Conservation (phyloP, 2,888 invertebrate species). For the Spialia ferax region DNA sequence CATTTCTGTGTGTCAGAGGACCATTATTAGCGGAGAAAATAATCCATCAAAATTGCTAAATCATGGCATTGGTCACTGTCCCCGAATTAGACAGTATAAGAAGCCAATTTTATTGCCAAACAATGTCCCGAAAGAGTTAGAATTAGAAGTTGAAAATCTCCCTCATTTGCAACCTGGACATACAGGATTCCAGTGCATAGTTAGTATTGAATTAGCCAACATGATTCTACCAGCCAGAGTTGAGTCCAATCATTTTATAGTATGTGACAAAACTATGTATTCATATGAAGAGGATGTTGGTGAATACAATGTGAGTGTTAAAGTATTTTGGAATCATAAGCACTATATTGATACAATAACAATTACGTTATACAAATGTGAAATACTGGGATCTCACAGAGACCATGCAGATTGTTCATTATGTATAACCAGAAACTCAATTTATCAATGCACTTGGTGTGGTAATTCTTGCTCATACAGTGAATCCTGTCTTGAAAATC, state of each 20-base stretch:
- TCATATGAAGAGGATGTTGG: conserved; percentile 95
- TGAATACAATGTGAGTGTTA: conserved; percentile 95
- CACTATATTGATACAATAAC: conserved; percentile 97
- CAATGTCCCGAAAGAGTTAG: conserved; percentile 95
- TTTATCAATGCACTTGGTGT: conserved; percentile 99
- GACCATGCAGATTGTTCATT: conserved; percentile 98
- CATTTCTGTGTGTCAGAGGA: conserved; percentile 93
- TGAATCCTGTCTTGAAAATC: conserved; percentile 93
- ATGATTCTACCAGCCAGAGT: conserved; percentile 96
- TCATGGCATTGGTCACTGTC: conserved; percentile 89
- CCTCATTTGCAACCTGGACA: conserved; percentile 96
- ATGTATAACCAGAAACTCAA: conserved; percentile 96
- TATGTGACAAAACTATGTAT: conserved; percentile 97
- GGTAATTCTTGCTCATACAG: conserved; percentile 94
- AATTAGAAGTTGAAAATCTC: conserved; percentile 95
- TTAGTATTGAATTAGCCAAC: conserved; percentile 96
- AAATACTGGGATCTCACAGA: conserved; percentile 96
- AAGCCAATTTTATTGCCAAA: conserved; percentile 94
- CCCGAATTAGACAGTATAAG: conserved; percentile 92
- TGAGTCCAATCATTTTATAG: conserved; percentile 92
- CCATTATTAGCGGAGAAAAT: conserved; percentile 93
- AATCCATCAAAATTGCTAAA: conserved; percentile 82
- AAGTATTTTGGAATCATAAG: conserved; percentile 97
- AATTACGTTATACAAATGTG: conserved; percentile 98
- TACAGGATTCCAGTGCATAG: conserved; percentile 96